phyloP scores from a whole-genome alignment of 2,113 vertebrate species.

The Corydoras sp. region DNA sequence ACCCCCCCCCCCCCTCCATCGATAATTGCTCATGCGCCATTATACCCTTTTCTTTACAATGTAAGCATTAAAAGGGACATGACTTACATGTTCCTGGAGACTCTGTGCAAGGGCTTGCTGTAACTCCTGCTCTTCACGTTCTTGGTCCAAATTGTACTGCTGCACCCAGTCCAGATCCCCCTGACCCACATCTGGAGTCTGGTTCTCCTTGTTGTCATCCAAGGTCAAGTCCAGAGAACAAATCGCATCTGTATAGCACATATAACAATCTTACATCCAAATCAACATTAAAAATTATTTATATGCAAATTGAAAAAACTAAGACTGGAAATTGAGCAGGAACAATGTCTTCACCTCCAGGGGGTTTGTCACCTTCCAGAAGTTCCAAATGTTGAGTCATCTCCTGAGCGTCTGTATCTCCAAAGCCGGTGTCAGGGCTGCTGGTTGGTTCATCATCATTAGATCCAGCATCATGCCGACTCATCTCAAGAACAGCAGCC shows the following conservation, averaged over 20 bases:
- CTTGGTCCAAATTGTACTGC: constrained; percentile 86
- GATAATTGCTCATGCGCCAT: too few relatives aligned
- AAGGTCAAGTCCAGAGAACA: constrained; percentile 72
- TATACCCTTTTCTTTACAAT: too few relatives aligned
- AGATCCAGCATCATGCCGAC: constrained; percentile 68
- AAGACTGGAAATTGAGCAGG: not conserved
- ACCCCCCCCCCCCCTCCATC: too few relatives aligned
- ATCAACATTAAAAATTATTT: not conserved
- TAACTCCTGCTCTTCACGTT: constrained; percentile 94
- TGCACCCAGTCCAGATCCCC: constrained; percentile 93
- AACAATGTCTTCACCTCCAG: constrained; percentile 59
- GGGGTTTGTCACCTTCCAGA: constrained; percentile 74
- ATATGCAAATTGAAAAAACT: not conserved
- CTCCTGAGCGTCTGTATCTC: constrained; percentile 82
- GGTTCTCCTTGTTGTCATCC: constrained; percentile 99
- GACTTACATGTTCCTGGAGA: constrained; percentile 90
- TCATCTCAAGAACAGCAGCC: constrained; percentile 87
- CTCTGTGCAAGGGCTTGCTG: constrained; percentile 96
- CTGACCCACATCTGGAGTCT: constrained; percentile 85
- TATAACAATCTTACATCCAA: not conserved
- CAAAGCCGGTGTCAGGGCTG: constrained; percentile 90
- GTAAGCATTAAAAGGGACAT: not conserved
- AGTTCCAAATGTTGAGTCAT: constrained; percentile 74
- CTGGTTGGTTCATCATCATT: constrained; percentile 82
- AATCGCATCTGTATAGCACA: too few relatives aligned